These are phyloP conservation scores for Synanthedon formicaeformis DNA, from an alignment of 2,888 invertebrate species.

Conservation along the genomic window DNA sequence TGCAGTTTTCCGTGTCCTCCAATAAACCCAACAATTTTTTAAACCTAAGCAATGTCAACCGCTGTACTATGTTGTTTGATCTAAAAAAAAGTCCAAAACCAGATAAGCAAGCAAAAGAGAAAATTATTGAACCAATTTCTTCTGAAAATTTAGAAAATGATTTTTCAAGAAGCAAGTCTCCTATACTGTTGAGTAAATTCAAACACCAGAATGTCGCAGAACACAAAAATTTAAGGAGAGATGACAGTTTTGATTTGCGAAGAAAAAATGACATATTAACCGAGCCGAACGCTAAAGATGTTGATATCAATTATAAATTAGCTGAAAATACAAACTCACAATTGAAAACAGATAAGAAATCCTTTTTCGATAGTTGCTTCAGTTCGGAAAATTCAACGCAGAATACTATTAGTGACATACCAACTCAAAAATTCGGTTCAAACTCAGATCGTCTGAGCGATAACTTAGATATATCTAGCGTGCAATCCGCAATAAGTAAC, in stretches of 20 bases:
- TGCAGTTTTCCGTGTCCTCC: neutral
- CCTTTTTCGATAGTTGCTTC: conserved; percentile 45
- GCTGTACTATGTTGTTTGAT: too few species aligned
- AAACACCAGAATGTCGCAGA: neutral
- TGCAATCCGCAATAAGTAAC: conserved; percentile 7
- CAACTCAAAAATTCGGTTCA: conserved; percentile 29
- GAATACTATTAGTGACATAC: conserved; percentile 38
- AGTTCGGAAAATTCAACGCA: conserved; percentile 38
- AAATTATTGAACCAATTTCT: neutral
- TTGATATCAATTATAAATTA: conserved; percentile 1
- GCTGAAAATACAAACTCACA: conserved; percentile 10
- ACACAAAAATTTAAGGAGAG: neutral
- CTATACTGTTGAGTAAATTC: neutral
- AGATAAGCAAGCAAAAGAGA: neutral
- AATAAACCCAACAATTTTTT: neutral
- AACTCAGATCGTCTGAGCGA: conserved; percentile 22
- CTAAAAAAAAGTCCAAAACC: neutral
- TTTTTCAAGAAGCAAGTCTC: neutral
- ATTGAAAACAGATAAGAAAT: conserved; percentile 32
- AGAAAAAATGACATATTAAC: neutral
- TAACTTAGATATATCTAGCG: conserved; percentile 33
- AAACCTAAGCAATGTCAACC: neutral
- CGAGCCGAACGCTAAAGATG: conserved; percentile 2
- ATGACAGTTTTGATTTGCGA: neutral
- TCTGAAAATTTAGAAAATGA: neutral